These are phyloP conservation scores for Eucidaris tribuloides DNA, from an alignment of 35 echinoderm and acorn worm species.

Conservation along the genomic window DNA sequence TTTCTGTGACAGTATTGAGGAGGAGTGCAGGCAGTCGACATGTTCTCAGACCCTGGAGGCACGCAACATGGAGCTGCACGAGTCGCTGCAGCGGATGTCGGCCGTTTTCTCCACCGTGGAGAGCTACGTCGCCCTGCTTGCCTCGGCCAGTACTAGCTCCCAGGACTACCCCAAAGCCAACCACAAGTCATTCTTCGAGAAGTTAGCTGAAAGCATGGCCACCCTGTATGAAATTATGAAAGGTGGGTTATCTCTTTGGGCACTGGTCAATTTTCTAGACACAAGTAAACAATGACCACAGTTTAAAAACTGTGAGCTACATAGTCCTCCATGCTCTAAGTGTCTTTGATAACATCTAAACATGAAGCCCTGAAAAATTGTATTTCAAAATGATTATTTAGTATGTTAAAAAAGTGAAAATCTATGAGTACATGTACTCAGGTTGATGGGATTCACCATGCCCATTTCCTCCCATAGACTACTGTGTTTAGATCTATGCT, in stretches of 20 bases:
- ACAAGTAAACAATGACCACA: too few relatives aligned
- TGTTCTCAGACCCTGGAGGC: slow-evolving; percentile 91
- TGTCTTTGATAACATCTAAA: too few relatives aligned
- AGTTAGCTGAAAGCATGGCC: slow-evolving; percentile 58
- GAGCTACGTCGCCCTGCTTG: slow-evolving; percentile 73
- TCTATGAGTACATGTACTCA: too few relatives aligned
- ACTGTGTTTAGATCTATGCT: too few relatives aligned
- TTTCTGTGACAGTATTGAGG: slow-evolving; percentile 97
- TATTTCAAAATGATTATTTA: too few relatives aligned
- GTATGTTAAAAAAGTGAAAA: too few relatives aligned
- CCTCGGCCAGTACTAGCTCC: slow-evolving; percentile 79
- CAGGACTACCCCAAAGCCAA: slow-evolving; percentile 74
- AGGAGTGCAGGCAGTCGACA: slow-evolving; percentile 86
- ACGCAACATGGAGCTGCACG: slow-evolving; percentile 96
- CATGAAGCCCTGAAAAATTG: too few relatives aligned
- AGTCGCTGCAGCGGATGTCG: slow-evolving; percentile 64
- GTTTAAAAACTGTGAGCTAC: too few relatives aligned
- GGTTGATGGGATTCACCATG: too few relatives aligned
- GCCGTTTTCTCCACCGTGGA: slow-evolving; percentile 75
- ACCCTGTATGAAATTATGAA: slow-evolving; percentile 76
- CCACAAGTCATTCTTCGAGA: slow-evolving; percentile 77
- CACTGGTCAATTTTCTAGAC: too few relatives aligned
- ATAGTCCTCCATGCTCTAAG: too few relatives aligned
- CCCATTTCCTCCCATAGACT: too few relatives aligned
- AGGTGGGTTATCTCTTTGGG: slow-evolving; percentile 44